Evolutionary conservation across 2,797 vertebrate species (phyloP), one percentile per base, ranked within the genome.

Genomic region (Myotis vivesi): DNA sequence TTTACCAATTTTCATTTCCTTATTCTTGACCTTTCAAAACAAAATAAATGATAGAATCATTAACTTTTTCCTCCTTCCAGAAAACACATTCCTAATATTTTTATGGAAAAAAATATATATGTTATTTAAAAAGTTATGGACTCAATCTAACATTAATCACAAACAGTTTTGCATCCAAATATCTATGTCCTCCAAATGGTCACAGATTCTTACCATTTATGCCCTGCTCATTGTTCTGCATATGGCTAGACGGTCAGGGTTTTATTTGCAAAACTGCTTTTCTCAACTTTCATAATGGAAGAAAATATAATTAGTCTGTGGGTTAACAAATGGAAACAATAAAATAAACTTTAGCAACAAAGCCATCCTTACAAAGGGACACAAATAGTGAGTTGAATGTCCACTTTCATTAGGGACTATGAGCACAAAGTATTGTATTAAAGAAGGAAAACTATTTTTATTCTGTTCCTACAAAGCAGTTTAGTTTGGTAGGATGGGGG

Each of bases 1-100:
- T 85, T 87, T 88, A 75, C 19, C 16, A 41, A 59, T 73, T 93
- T 90, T 86, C 1, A 88, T 41, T 90, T 96, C 5, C 17, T 30
- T 8, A 90, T 66, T 15, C 62, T 88, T 82, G 53, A 84, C 8
- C 33, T 85, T 94, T 90, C 4, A 71, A 95, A 89, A 83, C 53
- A 69, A 80, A 95, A 46, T 8, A 85, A 87, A 53, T 2, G 23
- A 36, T 83, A 76, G 20, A 41, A 88, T 57, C 55, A 46, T n/a
- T 64, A 77, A 38, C 12, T 17, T 53, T 49, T 85, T 36, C 22
- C 5, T 75, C n/a, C 10, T 87, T 44, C 28, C 15, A 68, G 38
- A 91, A 86, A 71, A 80, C 0, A 92, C 2, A 69, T 41, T 25
- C 12, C 46, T 69, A 23, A 41, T 8, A 83, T 30, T 33, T 80